Base-by-base conservation (phyloP, 2,888 invertebrate genomes). In the Andrena bucephala region DNA sequence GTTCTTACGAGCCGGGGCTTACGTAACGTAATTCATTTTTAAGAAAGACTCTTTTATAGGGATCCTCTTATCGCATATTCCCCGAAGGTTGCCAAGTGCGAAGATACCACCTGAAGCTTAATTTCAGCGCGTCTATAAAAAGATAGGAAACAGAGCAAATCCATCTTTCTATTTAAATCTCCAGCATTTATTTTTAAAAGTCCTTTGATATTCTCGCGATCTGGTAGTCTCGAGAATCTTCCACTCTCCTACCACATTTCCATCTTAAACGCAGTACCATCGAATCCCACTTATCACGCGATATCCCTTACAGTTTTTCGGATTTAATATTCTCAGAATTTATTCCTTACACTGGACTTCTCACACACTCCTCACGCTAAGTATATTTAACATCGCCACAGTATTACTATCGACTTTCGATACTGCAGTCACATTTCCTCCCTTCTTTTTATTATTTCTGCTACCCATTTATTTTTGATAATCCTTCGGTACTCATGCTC, bases 1-100 rank as follows among this genome's bases (percentile, higher is more conserved):
- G 42, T 16, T 42, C 7, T 62, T 20, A 29, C 13, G 7, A n/a
- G n/a, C 10, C 20, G 10, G n/a, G 13, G 42, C 2, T 63, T 24
- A 13, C 63, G 57, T 63, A 48, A 68, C 48, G 31, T 33, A 10
- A 63, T 78, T 68, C 62, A 59, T 27, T 66, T 62, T 13, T 33
- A 13, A 42, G 10, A 27, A 67, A 78, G 62, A 62, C 48, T 36
- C 20, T n/a, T 20, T 13, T 42, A 6, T 7, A 4, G 24, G 7
- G 57, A 73, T 74, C 42, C 16, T 24, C 24, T 71, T 52, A 52
- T 50, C 50, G 24, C 2, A 36, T 31, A 62, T 72, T 67, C 42
- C 8, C 52, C 20, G 52, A 52, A 52, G 42, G 42, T 42, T 42
- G 4, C 16, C 42, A 42, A 42, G 42, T 6, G 27, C n/a, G 24